A percentile compares a stretch with the other conserved stretches of the same genome.
Evolutionary conservation across 2,113 vertebrate genomes (phyloP).

Genomic region (Entomyzon cyanotis): DNA sequence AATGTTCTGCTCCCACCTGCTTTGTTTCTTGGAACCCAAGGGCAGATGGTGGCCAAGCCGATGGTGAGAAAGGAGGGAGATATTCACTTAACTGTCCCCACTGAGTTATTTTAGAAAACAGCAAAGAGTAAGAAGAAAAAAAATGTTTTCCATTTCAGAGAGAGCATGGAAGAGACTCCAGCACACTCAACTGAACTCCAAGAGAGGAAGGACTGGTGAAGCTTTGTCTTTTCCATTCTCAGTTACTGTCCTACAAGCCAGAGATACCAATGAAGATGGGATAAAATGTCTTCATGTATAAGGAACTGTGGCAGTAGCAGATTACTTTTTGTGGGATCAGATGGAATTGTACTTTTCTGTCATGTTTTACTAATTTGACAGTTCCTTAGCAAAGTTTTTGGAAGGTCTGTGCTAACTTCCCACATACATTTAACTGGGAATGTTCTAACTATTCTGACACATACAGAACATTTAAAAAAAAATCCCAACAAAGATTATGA

Average conservation of each 20-base stretch:
- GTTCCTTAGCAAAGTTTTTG: background rate
- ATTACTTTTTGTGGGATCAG: background rate
- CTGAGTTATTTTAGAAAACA: background rate
- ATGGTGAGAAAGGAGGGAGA: background rate
- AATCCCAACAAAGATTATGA: background rate
- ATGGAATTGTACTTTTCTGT: background rate
- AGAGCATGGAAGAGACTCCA: background rate
- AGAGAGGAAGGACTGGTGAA: background rate
- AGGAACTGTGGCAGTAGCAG: background rate
- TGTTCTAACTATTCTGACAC: background rate
- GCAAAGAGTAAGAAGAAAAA: background rate
- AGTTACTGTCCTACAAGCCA: background rate
- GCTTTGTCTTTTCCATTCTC: background rate
- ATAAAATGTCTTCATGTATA: background rate
- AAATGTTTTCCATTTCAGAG: background rate
- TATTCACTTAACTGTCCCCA: background rate
- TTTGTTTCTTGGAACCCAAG: background rate
- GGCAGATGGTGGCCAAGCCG: background rate
- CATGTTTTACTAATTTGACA: background rate
- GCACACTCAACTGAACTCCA: background rate
- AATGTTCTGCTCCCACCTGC: background rate
- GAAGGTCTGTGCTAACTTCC: background rate
- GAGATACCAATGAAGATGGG: background rate
- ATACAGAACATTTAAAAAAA: background rate
- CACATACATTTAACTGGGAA: background rate